Percentiles rank a stretch among this genome's conserved stretches.
phyloP scores from a whole-genome alignment of 2,113 vertebrate genomes.

The Carettochelys insculpta region DNA sequence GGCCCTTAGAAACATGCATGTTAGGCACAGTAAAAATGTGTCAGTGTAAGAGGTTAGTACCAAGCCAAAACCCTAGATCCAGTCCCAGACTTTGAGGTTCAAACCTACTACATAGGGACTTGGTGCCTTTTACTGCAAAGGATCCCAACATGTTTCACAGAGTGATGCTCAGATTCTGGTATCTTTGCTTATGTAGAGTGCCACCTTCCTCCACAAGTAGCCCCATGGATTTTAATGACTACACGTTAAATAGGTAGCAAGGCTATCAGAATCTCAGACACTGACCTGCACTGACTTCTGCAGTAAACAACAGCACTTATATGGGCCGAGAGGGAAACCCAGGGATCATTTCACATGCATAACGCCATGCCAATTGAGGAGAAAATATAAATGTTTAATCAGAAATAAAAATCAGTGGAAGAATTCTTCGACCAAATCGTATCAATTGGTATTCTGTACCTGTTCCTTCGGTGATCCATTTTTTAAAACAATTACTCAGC shows the following conservation, averaged over 20 bases:
- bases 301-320: not conserved
- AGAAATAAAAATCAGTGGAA: not conserved
- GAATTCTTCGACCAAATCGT: not conserved
- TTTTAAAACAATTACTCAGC: not conserved
- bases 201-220: not conserved
- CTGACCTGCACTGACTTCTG: not conserved
- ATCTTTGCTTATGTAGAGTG: not conserved
- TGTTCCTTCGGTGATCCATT: not conserved
- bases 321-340: not conserved
- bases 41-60: not conserved
- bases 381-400: not conserved
- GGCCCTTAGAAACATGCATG: not conserved
- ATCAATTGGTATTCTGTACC: not conserved
- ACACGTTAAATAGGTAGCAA: not conserved
- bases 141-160: not conserved
- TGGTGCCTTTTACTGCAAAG: not conserved
- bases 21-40: not conserved
- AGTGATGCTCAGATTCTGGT: not conserved
- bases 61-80: not conserved
- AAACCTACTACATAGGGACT: not conserved
- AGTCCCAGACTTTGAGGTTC: not conserved
- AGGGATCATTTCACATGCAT: not conserved
- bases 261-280: not conserved
- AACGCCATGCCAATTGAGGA: not conserved
- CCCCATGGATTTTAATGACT: not conserved